A percentile compares a stretch with the other conserved stretches of the same genome.
phyloP scores from a whole-genome alignment of 2,797 vertebrate genomes.

The Halcyon chelicuti region DNA sequence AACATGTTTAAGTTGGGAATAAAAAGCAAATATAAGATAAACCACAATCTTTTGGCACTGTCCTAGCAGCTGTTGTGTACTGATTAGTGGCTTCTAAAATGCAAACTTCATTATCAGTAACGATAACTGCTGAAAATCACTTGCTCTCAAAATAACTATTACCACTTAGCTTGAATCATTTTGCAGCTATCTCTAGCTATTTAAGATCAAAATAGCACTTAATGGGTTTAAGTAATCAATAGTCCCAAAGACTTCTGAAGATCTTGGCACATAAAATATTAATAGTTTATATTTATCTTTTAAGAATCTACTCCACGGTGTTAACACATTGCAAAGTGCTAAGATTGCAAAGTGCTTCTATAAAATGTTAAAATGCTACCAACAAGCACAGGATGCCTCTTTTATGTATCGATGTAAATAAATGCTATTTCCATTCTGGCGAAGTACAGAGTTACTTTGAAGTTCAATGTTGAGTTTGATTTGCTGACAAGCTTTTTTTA shows the following conservation, averaged over 20 bases:
- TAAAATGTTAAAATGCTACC: slow-evolving; percentile 72
- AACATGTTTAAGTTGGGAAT: neutral
- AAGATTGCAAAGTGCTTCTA: slow-evolving; percentile 62
- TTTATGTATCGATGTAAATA: slow-evolving; percentile 25
- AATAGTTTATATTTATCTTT: slow-evolving; percentile 76
- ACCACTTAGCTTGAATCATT: neutral
- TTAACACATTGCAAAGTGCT: slow-evolving; percentile 71
- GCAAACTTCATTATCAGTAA: neutral
- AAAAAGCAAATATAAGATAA: neutral
- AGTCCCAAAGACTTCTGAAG: slow-evolving; percentile 81
- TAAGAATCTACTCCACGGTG: slow-evolving; percentile 65
- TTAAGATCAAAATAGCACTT: slow-evolving; percentile 78
- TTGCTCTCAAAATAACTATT: slow-evolving; percentile 54
- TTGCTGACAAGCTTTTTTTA: neutral
- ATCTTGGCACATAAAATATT: slow-evolving; percentile 84
- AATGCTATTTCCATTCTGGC: neutral
- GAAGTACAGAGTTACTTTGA: neutral
- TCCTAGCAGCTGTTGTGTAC: neutral
- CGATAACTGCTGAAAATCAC: neutral
- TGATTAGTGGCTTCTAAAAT: neutral
- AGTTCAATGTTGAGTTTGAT: neutral
- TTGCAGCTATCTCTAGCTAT: slow-evolving; percentile 74
- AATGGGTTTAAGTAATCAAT: slow-evolving; percentile 88
- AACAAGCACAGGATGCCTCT: neutral
- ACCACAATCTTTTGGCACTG: neutral